phyloP scores from a whole-genome alignment of 2,113 vertebrate genomes.

The Empidonax alnorum region DNA sequence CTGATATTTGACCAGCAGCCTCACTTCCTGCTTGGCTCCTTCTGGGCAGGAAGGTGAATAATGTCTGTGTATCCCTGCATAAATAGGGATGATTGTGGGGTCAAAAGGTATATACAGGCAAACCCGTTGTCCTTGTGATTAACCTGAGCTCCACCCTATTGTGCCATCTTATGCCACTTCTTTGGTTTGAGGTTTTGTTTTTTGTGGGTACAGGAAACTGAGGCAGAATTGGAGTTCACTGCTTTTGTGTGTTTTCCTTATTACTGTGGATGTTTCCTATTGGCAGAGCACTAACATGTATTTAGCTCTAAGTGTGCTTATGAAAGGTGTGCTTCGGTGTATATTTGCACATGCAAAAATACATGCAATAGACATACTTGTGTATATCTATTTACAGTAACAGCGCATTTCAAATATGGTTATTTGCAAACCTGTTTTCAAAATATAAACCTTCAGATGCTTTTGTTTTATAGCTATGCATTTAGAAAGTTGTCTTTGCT shows the following conservation, averaged over 20 bases:
- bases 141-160: constrained; percentile 2
- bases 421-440: constrained; percentile 2
- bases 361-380: background rate
- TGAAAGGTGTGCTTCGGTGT: background rate
- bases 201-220: background rate
- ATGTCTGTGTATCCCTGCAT: background rate
- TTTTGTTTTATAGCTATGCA: background rate
- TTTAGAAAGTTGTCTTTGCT: background rate
- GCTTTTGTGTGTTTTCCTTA: background rate
- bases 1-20: constrained; percentile 23
- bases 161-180: background rate
- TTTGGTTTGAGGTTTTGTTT: constrained; percentile 42
- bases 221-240: background rate
- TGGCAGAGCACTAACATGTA: background rate
- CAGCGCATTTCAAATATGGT: background rate
- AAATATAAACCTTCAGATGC: background rate
- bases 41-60: constrained; percentile 31
- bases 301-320: background rate
- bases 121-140: background rate
- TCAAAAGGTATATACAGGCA: constrained; percentile 32
- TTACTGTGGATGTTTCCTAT: background rate
- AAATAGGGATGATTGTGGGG: constrained; percentile 21
- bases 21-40: background rate
- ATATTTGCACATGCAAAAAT: constrained; percentile 8
- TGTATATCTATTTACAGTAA: background rate